A percentile compares a stretch with the other conserved stretches of the same genome.
Conservation (phyloP, 1,140 invertebrate species). For the Pristionchus pacificus region DNA sequence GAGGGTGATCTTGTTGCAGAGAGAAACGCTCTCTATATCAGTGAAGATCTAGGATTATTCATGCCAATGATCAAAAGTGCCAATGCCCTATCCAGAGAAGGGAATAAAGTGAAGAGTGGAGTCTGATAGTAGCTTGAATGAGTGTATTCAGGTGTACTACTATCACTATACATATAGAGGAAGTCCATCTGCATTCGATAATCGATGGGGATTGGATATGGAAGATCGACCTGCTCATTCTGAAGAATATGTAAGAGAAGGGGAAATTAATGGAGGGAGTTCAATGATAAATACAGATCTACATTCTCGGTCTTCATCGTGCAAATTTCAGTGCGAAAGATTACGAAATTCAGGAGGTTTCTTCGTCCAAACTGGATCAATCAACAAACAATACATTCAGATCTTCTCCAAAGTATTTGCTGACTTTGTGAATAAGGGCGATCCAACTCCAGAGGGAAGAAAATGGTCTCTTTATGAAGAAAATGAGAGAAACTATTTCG, state of each 20-base stretch:
- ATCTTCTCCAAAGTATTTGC: background rate
- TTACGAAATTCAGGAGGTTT: background rate
- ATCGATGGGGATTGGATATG: background rate
- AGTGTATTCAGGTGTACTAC: background rate
- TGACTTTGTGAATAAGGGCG: background rate
- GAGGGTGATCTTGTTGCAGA: background rate
- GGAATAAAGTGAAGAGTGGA: no score
- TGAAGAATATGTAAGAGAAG: background rate
- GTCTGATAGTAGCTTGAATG: no score
- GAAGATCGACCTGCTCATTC: background rate
- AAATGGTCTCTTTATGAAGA: background rate
- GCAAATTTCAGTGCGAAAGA: background rate
- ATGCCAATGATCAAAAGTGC: background rate
- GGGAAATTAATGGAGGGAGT: background rate
- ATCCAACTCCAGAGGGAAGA: background rate
- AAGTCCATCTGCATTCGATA: background rate
- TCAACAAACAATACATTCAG: background rate
- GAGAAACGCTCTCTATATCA: background rate
- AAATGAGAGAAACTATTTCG: background rate
- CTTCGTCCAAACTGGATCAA: background rate
- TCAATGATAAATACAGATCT: background rate
- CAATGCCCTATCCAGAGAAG: background rate
- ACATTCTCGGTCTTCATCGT: background rate
- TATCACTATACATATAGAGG: background rate
- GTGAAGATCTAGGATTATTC: background rate